Percentiles rank a stretch among this genome's conserved stretches.
phyloP scores from a whole-genome alignment of 2,113 vertebrate species.

The Hymenochirus boettgeri region DNA sequence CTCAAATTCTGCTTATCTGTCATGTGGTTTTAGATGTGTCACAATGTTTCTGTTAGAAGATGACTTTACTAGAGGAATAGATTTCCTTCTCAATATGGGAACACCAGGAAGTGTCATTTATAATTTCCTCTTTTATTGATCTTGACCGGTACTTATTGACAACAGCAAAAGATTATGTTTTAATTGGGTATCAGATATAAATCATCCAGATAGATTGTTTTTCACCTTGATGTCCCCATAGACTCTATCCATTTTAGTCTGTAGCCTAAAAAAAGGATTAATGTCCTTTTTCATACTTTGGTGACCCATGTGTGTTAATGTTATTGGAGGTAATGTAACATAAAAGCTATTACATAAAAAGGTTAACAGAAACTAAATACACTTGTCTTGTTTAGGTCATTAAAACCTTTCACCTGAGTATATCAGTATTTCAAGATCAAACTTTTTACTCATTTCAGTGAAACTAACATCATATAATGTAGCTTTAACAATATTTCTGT shows the following conservation, averaged over 20 bases:
- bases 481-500: no score
- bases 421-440: no score
- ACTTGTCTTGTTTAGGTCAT: neutral
- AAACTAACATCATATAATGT: no score
- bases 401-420: no score
- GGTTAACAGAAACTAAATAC: constrained; percentile 68
- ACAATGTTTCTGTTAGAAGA: constrained; percentile 42
- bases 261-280: constrained; percentile 67
- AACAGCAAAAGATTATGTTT: constrained; percentile 74
- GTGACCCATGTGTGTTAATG: constrained; percentile 62
- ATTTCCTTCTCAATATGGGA: constrained; percentile 56
- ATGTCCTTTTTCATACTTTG: constrained; percentile 66
- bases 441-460: no score
- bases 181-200: constrained; percentile 76
- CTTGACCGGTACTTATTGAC: constrained; percentile 68
- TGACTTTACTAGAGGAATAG: constrained; percentile 49
- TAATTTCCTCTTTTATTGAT: constrained; percentile 69
- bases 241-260: constrained; percentile 59
- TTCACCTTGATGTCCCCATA: constrained; percentile 56
- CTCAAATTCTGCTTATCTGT: constrained; percentile 34
- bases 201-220: constrained; percentile 68
- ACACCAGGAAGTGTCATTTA: constrained; percentile 65
- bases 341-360: constrained; percentile 75
- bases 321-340: constrained; percentile 66
- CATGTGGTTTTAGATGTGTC: constrained; percentile 38